Base-by-base conservation (phyloP, 2,797 vertebrate genomes). In the Sebastes hubbsi region DNA sequence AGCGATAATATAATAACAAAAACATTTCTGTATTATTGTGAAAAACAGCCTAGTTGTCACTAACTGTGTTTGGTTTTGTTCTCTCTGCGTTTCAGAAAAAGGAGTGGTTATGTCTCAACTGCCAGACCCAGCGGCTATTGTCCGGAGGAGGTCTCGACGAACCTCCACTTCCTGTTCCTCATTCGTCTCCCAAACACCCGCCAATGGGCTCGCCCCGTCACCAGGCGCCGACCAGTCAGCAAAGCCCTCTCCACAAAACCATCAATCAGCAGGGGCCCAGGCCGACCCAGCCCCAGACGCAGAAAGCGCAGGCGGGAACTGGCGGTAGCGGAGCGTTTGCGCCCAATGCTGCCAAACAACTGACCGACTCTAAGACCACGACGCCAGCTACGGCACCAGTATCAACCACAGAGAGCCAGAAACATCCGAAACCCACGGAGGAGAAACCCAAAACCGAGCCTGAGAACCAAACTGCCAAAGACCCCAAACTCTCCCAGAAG, bases 71-170 rank as follows among this genome's bases (percentile, higher is more conserved):
- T 72, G 49, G 55, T 69, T 29, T 25, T 77, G 10, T 82, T 20
- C 46, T 80, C 46, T 80, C 25, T 91, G 66, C 90, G 36, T 92
- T 94, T 88, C 95, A 99, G 99, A 99, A 99, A 94, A 99, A 98
- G 3, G 98, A 99, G 88, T 99, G 99, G 99, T 95, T 99, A 58
- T 99, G 99, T 95, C 96, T 99, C 90, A 99, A 99, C 96, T 99
- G 98, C 96, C 98, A 99, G 96, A 99, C 98, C 30, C 97, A 98
- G 91, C 94, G 98, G 83, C 92, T 99, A 77, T 95, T 99, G 76
- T 98, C 99, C 22, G 98, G 98, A 90, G 96, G 95, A 0, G 90
- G 88, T 84, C 95, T 99, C 0, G 98, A 97, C 4, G 97, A 98
- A 22, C 95, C 95, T 62, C 93, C 96, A 4, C 93, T 96, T 80